Base-by-base conservation (phyloP, 2,888 invertebrate species). In the Tanypteryx hageni region DNA sequence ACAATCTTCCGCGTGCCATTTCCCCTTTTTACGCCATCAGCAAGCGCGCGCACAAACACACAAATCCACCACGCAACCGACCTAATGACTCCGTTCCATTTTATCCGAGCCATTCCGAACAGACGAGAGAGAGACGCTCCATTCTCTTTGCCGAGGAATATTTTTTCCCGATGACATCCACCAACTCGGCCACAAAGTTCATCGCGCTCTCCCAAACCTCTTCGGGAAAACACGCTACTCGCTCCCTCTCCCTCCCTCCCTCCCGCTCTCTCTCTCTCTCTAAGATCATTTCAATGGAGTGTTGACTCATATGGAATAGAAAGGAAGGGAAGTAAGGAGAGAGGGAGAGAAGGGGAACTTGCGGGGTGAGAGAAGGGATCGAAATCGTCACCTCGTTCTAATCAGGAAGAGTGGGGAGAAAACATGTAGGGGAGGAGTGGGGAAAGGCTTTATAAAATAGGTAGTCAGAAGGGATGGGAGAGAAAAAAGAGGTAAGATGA, bases 61-160 rank as follows among this genome's bases (percentile, higher is more conserved):
- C 56, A 83, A 57, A 83, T 44, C 27, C 61, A 61, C 31, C 61
- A 14, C n/a, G 64, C 64, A 16, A 31, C n/a, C 89, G 89, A 89
- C 89, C 89, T 89, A 89, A 89, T 89, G 89, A 89, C 89, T 89
- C 44, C 89, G 89, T 89, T 89, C 68, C 89, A 89, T 89, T 89
- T 68, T 76, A 27, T 27, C 18, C 64, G 44, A 68, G 44, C 89
- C 89, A 64, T 64, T 89, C 89, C 31, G 31, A 89, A 68, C 44
- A 76, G 61, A 64, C 58, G 86, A 56, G 31, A 61, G 61, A 61
- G 27, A 61, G 22, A 9, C 61, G 31, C 14, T 18, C 61, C 61
- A 64, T 68, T 64, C 89, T 89, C 64, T 64, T 44, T 44, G 44
- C 64, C 64, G 18, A 61, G 57, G 57, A 83, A 57, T 44, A 83